Conservation (phyloP, 1,140 invertebrate species). For the Hydropsyche tenuis region DNA sequence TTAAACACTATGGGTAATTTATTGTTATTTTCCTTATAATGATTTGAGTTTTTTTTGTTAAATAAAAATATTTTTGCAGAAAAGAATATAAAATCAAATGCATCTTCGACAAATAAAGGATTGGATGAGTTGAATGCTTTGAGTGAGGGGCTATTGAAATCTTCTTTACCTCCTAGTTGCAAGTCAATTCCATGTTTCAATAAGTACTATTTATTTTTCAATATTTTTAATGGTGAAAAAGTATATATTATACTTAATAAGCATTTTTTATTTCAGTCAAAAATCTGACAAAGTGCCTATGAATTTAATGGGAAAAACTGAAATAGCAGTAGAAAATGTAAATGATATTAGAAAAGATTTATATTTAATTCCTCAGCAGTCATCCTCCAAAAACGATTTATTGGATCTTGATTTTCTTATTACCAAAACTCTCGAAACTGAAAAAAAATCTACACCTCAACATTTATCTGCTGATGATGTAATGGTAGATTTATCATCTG, state of each 20-base stretch:
- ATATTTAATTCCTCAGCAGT: slow-evolving; percentile 2
- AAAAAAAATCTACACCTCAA: slow-evolving; percentile 44
- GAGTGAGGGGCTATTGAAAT: slow-evolving; percentile 74
- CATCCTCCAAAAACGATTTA: slow-evolving; percentile 48
- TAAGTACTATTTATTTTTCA: slow-evolving; percentile 50
- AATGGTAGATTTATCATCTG: slow-evolving; percentile 64
- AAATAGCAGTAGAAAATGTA: slow-evolving; percentile 43
- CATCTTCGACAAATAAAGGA: slow-evolving; percentile 59
- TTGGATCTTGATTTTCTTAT: slow-evolving; percentile 61
- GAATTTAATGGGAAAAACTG: slow-evolving; percentile 66
- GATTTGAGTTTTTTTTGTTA: not conserved
- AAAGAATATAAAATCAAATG: slow-evolving; percentile 7
- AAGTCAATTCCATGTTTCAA: slow-evolving; percentile 58
- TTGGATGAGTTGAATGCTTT: slow-evolving; percentile 79
- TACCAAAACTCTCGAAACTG: slow-evolving; percentile 52
- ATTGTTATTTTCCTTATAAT: not conserved
- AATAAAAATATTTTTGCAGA: slow-evolving; percentile 23
- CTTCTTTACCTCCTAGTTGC: slow-evolving; percentile 67
- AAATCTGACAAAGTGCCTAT: slow-evolving; percentile 72
- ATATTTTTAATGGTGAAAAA: not conserved
- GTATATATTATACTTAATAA: not conserved
- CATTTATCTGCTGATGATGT: slow-evolving; percentile 59
- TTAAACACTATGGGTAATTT: slow-evolving; percentile 50
- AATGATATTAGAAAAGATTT: not conserved
- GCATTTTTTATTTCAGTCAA: slow-evolving; percentile 58